Conservation (phyloP, 35 echinoderm and acorn worm genomes). For the Amphiura filiformis region DNA sequence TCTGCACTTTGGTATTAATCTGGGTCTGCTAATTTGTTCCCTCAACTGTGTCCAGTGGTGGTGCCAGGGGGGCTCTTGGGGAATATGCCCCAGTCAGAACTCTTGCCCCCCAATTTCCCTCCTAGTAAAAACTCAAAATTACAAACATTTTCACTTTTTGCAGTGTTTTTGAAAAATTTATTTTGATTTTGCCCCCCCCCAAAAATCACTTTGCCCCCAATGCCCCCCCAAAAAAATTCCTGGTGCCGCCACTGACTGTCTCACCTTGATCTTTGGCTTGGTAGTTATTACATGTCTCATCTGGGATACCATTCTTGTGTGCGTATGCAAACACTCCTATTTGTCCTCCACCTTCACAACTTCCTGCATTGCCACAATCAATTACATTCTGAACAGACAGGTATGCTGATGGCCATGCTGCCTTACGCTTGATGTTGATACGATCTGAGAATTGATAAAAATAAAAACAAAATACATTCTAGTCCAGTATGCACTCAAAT, state of each 20-base stretch:
- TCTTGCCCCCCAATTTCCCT: too few relatives aligned
- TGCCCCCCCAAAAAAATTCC: too few relatives aligned
- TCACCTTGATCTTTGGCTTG: constrained; percentile 92
- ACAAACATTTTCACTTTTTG: too few relatives aligned
- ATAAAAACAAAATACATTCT: not conserved
- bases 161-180: not conserved
- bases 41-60: too few relatives aligned
- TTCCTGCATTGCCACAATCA: constrained; percentile 87
- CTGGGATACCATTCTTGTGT: constrained; percentile 85
- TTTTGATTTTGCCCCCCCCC: not conserved
- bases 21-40: too few relatives aligned
- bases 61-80: too few relatives aligned
- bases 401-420: constrained; percentile 78
- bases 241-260: too few relatives aligned
- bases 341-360: constrained; percentile 75
- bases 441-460: constrained; percentile 62
- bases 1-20: too few relatives aligned
- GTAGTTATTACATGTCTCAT: constrained; percentile 98
- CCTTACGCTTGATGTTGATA: constrained; percentile 89
- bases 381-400: constrained; percentile 94
- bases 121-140: too few relatives aligned
- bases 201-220: too few relatives aligned
- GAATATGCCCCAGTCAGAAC: too few relatives aligned
- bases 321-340: constrained; percentile 85
- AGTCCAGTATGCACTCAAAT: not conserved